phyloP scores from a whole-genome alignment of 2,797 vertebrate genomes.

The Siniperca scherzeri region DNA sequence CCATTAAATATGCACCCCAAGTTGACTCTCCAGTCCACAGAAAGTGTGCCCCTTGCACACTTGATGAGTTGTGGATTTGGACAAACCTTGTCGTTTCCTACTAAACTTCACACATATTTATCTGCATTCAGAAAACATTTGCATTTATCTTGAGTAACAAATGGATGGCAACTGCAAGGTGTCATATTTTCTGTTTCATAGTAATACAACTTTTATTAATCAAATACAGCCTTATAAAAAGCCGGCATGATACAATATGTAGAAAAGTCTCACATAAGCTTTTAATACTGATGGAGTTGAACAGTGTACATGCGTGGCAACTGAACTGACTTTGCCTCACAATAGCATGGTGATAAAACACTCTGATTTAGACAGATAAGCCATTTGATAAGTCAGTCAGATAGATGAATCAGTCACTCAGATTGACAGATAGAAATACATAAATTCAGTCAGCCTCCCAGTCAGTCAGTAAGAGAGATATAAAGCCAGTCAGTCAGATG shows the following conservation, averaged over 20 bases:
- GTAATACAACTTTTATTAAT: not conserved
- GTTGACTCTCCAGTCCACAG: no score
- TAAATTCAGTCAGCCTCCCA: not conserved
- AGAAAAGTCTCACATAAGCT: not conserved
- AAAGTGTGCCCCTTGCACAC: not conserved
- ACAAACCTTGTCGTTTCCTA: not conserved
- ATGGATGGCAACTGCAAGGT: not conserved
- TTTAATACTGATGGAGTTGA: not conserved
- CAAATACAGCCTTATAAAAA: not conserved
- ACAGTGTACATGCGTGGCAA: not conserved
- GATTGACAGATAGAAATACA: not conserved
- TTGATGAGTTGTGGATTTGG: not conserved
- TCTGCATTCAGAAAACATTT: not conserved
- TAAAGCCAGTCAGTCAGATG: slow-evolving; percentile 32
- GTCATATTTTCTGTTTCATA: not conserved
- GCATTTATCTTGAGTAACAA: not conserved
- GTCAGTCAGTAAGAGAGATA: slow-evolving; percentile 26
- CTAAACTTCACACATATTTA: not conserved
- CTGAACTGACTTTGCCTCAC: not conserved
- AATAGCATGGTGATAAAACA: slow-evolving; percentile 1
- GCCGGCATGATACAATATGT: not conserved
- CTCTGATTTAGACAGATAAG: slow-evolving; percentile 14
- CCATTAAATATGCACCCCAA: not conserved
- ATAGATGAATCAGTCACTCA: not conserved
- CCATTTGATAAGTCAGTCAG: slow-evolving; percentile 14